These are phyloP conservation scores for Rhodinocichla rosea DNA, from an alignment of 2,113 vertebrate species.

Conservation along the genomic window DNA sequence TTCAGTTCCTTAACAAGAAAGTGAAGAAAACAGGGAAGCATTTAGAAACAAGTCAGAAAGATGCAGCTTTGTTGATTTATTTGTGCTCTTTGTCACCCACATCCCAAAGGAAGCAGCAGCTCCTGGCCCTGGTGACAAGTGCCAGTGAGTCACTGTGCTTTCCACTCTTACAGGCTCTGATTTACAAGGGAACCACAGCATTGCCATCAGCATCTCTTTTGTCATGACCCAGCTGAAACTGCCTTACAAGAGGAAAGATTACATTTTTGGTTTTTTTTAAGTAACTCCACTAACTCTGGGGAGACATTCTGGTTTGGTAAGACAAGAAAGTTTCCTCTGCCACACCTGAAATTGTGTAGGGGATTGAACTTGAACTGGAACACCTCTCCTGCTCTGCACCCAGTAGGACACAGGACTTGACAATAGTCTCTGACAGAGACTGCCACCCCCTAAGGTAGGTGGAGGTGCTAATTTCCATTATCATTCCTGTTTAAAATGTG, in stretches of 20 bases:
- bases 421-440: background rate
- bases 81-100: background rate
- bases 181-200: background rate
- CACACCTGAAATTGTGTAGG: too few relatives aligned
- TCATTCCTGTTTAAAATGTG: background rate
- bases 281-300: background rate
- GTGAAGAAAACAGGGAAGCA: background rate
- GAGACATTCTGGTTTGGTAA: background rate
- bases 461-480: background rate
- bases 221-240: background rate
- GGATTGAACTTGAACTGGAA: background rate
- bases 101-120: background rate
- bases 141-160: background rate
- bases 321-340: background rate
- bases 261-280: background rate
- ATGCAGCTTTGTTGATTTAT: background rate
- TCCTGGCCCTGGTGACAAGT: background rate
- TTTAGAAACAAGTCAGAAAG: fast-evolving
- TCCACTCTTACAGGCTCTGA: background rate
- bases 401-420: fast-evolving
- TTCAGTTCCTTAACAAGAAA: background rate
- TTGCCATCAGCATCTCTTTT: background rate
- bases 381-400: background rate
- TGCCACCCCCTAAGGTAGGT: fast-evolving
- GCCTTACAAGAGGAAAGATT: fast-evolving